phyloP scores from a whole-genome alignment of 2,888 invertebrate species.

The Caenorhabditis afra region DNA sequence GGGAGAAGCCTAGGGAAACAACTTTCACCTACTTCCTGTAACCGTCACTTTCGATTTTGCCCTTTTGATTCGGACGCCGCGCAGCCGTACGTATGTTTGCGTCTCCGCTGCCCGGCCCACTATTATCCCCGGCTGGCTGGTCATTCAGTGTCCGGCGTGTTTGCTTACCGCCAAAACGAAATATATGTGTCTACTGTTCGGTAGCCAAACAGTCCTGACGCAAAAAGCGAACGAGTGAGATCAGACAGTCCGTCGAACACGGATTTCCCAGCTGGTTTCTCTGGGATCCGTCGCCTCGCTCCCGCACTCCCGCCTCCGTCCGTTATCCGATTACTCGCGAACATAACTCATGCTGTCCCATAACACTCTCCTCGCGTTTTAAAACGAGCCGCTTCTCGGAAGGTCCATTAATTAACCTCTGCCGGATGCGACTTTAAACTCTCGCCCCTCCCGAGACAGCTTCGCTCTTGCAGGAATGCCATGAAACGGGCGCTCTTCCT shows the following conservation, averaged over 20 bases:
- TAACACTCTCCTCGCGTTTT: constrained; percentile 24
- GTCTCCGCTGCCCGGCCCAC: constrained; percentile 18
- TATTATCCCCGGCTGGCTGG: constrained; percentile 18
- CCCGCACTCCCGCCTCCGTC: background rate
- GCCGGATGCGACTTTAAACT: constrained; percentile 51
- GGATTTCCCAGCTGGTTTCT: constrained; percentile 22
- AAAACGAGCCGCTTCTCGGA: constrained; percentile 19
- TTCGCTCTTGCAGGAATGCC: constrained; percentile 26
- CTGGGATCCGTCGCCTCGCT: constrained; percentile 2
- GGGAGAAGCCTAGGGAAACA: constrained; percentile 30
- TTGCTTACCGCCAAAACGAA: constrained; percentile 57
- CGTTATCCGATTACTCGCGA: constrained; percentile 20
- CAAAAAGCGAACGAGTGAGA: constrained; percentile 16
- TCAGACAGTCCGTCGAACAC: background rate
- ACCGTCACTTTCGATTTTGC: constrained; percentile 54
- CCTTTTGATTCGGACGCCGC: constrained; percentile 46
- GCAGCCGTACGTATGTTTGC: constrained; percentile 16
- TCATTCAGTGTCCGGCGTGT: constrained; percentile 48
- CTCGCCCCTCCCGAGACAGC: constrained; percentile 7
- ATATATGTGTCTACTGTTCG: constrained; percentile 53
- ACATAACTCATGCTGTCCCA: constrained; percentile 30
- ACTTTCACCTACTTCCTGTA: constrained; percentile 58
- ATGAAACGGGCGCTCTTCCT: constrained; percentile 22
- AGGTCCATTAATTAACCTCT: constrained; percentile 52
- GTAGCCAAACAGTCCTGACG: constrained; percentile 26